Base-by-base conservation (phyloP, 2,113 vertebrate genomes). In the Xiphias gladius region DNA sequence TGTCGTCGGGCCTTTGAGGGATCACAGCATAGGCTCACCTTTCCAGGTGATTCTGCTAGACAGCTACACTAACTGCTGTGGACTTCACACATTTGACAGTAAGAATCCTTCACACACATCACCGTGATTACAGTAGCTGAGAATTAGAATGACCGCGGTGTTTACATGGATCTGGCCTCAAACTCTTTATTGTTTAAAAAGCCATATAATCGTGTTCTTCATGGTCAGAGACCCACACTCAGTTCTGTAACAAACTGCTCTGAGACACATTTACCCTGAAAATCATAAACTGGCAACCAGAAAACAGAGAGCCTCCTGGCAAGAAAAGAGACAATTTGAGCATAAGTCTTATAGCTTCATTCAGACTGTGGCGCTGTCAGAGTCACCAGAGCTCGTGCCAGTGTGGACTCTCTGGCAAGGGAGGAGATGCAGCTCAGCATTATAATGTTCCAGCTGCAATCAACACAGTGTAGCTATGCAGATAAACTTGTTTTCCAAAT, bases 391-490 rank as follows among this genome's bases (percentile, higher is more conserved):
- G 75, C 83, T 71, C 4, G 14, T 72, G 86, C 70, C 88, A 72
- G 73, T 54, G 59, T 82, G 79, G 77, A 76, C 68, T 63, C 64
- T 32, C 52, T 46, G 76, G 79, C 81, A 57, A 65, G 74, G 64
- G 63, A 84, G 72, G 86, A 88, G 88, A 71, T 82, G 89, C 89
- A 87, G 92, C 84, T 58, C 54, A 63, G 92, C 88, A 92, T 91
- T 22, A 80, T 78, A 91, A 93, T 91, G 83, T 48, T 91, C 86
- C 92, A 92, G 90, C 90, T 92, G 90, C 91, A 91, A 86, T 58
- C 76, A 48, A 58, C 79, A 82, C 82, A 83, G 70, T 39, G 75
- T 28, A 64, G 79, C 79, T 24, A 6, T 10, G 46, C n/a, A 73
- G 71, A 52, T 54, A 14, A 75, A 64, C 69, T 30, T 55, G 78